A percentile compares a stretch with the other conserved stretches of the same genome.
Evolutionary conservation across 2,797 vertebrate species (phyloP).

Genomic region (Halcyon chelicuti): DNA sequence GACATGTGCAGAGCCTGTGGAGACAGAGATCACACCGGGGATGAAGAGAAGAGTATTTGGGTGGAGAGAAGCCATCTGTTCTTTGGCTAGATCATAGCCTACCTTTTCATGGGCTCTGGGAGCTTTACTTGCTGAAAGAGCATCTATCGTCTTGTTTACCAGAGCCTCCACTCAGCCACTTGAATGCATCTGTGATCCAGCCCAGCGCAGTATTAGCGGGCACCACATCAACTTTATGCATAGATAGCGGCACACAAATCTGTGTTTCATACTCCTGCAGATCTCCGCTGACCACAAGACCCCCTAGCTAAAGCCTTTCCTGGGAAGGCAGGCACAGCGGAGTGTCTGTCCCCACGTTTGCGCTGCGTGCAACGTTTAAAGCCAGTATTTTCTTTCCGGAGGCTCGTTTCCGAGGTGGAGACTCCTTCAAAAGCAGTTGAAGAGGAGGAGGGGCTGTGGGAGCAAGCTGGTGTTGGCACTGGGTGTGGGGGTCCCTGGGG

Average conservation of each 20-base stretch:
- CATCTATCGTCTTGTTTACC: not conserved
- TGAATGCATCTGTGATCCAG: not conserved
- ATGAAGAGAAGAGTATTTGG: constrained; percentile 4
- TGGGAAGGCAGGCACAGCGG: not conserved
- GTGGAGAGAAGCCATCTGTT: constrained; percentile 14
- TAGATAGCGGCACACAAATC: not conserved
- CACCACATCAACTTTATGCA: not conserved
- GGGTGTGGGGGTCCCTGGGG: not conserved
- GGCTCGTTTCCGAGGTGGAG: not conserved
- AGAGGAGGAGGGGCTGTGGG: not conserved
- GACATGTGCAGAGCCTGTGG: not conserved
- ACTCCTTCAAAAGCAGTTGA: not conserved
- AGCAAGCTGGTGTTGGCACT: not conserved
- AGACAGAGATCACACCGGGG: not conserved
- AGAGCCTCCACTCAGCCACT: not conserved
- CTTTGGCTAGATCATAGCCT: not conserved
- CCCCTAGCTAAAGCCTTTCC: not conserved
- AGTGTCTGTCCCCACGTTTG: not conserved
- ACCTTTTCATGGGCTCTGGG: not conserved
- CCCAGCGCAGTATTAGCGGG: not conserved
- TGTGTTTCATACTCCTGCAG: not conserved
- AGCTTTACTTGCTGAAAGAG: not conserved
- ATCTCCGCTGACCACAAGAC: not conserved
- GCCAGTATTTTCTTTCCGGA: not conserved
- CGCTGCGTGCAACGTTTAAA: not conserved